Evolutionary conservation across 2,797 vertebrate species (phyloP), one percentile per base, ranked within the genome.

Genomic region (Presbytis comata): DNA sequence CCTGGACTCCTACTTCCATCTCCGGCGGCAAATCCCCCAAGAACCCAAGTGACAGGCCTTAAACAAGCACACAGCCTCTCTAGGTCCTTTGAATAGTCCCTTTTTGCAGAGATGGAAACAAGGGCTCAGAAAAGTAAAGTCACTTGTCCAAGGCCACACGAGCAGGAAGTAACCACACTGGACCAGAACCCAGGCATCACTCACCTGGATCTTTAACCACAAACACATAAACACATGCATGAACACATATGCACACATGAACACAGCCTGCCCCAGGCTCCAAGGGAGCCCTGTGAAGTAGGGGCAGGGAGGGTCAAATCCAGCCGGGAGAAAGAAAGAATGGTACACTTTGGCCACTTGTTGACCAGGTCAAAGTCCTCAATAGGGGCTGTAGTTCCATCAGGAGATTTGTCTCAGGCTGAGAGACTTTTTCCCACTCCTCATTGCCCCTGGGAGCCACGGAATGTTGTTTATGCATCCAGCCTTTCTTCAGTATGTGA

Each of bases 71-170:
- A 67, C 14, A 44, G 46, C 33, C 8, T 22, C 22, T 59, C 46
- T 13, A 57, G 44, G n/a, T 75, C 76, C 59, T 82, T 64, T 41
- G 8, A 28, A 44, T 6, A 90, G 78, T n/a, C 59, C 19, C 30
- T 64, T 59, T 44, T 59, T 46, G n/a, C 57, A 75, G 48, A 75
- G 64, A 46, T 67, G 33, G 89, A 44, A 91, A 48, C 0, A 6
- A 39, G 41, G 41, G 61, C 70, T 94, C 55, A 36, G 81, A 89
- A 89, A 93, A 46, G 24, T 44, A 41, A 81, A 82, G 61, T 80
- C 55, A 22, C 75, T 92, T 41, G 70, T 72, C 76, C n/a, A 78
- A 96, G 87, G 61, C 70, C 86, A 89, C 75, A 72, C 3, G 30
- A 53, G 75, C 70, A 90, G 46, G 82, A 81, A 92, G 88, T 75